These are phyloP conservation scores for Podilymbus podiceps DNA, from an alignment of 2,113 vertebrate species.

Conservation along the genomic window DNA sequence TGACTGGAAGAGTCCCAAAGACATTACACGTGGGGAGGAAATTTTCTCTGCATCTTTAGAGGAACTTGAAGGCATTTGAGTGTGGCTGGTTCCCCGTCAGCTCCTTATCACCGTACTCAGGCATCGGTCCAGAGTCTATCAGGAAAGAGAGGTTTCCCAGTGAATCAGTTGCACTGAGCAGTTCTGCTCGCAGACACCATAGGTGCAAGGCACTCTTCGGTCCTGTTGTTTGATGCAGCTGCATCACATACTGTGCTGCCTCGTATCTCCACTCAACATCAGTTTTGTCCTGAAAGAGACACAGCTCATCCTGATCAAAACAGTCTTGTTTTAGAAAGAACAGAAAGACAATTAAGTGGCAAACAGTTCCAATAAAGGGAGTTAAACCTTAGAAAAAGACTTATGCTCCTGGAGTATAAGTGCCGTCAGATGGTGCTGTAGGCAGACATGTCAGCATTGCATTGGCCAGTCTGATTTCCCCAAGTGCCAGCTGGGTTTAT, in stretches of 20 bases:
- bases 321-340: not conserved
- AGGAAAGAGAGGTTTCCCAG: not conserved
- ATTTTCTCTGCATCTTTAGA: not conserved
- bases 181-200: not conserved
- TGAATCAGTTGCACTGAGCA: not conserved
- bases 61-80: not conserved
- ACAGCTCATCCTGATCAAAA: not conserved
- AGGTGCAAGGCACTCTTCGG: not conserved
- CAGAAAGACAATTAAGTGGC: not conserved
- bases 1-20: conserved; percentile 2
- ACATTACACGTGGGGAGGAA: not conserved
- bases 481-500: not conserved
- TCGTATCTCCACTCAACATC: not conserved
- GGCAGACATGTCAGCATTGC: not conserved
- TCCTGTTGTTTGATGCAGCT: not conserved
- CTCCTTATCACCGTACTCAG: not conserved
- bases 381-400: not conserved
- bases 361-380: not conserved
- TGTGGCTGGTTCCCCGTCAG: not conserved
- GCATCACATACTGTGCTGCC: too few species aligned
- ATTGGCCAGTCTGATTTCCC: not conserved
- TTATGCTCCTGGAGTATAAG: not conserved
- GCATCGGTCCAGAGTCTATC: not conserved
- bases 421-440: not conserved
- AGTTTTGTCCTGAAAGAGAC: not conserved